Evolutionary conservation across 2,888 invertebrate species (phyloP).

Genomic region (Plagodis pulveraria): DNA sequence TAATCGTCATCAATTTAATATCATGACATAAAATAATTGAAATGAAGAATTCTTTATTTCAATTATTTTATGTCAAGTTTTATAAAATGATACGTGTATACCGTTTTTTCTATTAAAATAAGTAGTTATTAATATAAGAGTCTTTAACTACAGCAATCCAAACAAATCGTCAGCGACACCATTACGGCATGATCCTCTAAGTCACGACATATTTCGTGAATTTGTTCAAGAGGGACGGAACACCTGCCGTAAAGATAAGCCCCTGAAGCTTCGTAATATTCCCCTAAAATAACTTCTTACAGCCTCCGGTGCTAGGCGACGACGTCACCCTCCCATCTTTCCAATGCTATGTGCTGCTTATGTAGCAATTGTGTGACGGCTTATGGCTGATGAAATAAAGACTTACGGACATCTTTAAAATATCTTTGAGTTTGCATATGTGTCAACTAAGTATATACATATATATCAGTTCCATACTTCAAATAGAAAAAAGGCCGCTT

Average conservation of each 20-base stretch:
- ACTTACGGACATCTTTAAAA: too few species aligned
- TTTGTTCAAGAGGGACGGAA: constrained; percentile 76
- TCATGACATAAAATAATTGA: too few species aligned
- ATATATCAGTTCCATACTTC: too few species aligned
- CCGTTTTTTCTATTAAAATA: background rate
- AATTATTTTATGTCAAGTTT: too few species aligned
- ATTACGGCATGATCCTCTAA: constrained; percentile 74
- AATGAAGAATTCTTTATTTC: too few species aligned
- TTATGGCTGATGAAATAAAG: too few species aligned
- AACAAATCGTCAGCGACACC: constrained; percentile 29
- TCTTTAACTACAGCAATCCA: constrained; percentile 21
- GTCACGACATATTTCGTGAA: constrained; percentile 80
- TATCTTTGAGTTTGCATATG: too few species aligned
- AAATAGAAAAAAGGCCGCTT: too few species aligned
- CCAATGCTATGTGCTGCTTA: constrained; percentile 49
- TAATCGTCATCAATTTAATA: too few species aligned
- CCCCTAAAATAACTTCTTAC: constrained; percentile 84
- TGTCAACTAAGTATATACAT: too few species aligned
- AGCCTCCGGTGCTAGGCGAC: constrained; percentile 81
- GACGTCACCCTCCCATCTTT: constrained; percentile 59
- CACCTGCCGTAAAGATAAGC: constrained; percentile 85
- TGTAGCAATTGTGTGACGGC: constrained; percentile 36
- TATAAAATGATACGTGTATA: too few species aligned
- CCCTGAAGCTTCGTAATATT: constrained; percentile 78
- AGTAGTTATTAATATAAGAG: constrained; percentile 14